Conservation (phyloP, 2,113 vertebrate genomes). For the Aythya baeri region DNA sequence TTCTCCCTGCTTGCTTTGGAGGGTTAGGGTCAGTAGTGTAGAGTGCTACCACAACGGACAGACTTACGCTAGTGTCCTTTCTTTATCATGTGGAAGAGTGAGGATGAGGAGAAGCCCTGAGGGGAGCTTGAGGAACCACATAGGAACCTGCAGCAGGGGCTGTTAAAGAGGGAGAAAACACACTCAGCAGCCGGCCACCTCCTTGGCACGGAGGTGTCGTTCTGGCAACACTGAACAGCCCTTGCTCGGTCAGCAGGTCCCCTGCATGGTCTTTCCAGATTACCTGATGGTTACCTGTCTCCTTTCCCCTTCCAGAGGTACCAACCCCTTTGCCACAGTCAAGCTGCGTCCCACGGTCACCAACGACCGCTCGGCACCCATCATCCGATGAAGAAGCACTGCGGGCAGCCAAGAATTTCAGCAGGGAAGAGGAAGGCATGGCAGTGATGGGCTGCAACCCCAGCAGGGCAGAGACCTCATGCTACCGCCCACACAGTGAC, state of each 20-base stretch:
- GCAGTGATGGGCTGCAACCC: not conserved
- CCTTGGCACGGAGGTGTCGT: not conserved
- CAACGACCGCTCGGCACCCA: slow-evolving; percentile 83
- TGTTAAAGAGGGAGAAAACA: not conserved
- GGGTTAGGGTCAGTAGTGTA: not conserved
- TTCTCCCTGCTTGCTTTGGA: not conserved
- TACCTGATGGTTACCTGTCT: not conserved
- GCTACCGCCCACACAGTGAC: not conserved
- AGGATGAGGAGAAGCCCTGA: not conserved
- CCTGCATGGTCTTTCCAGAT: not conserved
- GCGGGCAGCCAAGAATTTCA: fast-evolving
- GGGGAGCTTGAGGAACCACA: not conserved
- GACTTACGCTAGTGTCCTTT: not conserved
- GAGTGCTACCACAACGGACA: not conserved
- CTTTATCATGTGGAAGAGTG: not conserved
- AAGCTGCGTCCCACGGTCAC: slow-evolving; percentile 86
- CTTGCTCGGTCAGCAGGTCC: not conserved
- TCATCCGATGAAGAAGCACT: slow-evolving; percentile 18
- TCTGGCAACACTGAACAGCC: not conserved
- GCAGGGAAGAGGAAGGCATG: not conserved
- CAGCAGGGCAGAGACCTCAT: not conserved
- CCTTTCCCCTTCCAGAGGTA: slow-evolving; percentile 77
- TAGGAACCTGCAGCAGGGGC: not conserved
- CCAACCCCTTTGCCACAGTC: slow-evolving; percentile 88
- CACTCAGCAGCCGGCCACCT: not conserved